These are phyloP conservation scores for Grus americana DNA, from an alignment of 2,113 vertebrate genomes.

Conservation along the genomic window DNA sequence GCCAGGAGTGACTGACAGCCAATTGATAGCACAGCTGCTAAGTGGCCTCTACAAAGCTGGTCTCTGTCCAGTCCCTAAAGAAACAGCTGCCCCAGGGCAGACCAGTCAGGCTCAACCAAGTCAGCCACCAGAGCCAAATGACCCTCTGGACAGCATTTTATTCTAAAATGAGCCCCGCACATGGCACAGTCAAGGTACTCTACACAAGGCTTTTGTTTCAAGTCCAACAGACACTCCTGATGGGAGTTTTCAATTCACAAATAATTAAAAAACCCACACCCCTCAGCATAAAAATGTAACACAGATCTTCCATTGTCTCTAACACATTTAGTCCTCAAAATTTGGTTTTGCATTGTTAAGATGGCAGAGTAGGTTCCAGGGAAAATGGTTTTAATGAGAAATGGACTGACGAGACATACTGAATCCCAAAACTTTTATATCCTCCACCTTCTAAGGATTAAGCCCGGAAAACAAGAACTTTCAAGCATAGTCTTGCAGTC, in stretches of 20 bases:
- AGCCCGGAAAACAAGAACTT: neutral
- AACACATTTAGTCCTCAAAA: neutral
- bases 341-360: neutral
- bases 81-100: neutral
- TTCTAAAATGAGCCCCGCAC: neutral
- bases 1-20: neutral
- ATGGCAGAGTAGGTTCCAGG: neutral
- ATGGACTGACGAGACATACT: fast-evolving
- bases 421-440: neutral
- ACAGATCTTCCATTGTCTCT: neutral
- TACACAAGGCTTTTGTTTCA: neutral
- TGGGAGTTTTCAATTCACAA: neutral
- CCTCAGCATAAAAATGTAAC: neutral
- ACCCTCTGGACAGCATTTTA: neutral
- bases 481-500: neutral
- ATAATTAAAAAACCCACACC: fast-evolving
- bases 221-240: neutral
- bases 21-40: neutral
- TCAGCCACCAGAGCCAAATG: neutral
- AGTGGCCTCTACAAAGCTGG: neutral
- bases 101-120: neutral
- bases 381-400: neutral
- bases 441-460: neutral
- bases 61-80: neutral
- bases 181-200: neutral